Conservation (phyloP, 2,797 vertebrate genomes). For the Spinus pinus region DNA sequence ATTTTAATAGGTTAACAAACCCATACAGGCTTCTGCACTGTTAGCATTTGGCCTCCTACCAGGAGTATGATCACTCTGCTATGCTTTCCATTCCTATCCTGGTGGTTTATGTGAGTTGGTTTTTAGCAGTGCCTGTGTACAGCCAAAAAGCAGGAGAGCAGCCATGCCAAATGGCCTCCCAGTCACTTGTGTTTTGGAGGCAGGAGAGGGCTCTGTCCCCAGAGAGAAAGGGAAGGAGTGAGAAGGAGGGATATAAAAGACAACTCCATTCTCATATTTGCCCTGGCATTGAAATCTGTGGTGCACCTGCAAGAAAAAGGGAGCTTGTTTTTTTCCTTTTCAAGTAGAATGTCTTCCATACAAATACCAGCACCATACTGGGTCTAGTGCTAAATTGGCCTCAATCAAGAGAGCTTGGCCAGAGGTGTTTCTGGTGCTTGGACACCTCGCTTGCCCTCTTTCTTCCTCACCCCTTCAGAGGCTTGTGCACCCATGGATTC, state of each 20-base stretch:
- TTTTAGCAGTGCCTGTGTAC: background rate
- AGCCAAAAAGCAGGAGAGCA: background rate
- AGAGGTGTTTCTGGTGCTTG: background rate
- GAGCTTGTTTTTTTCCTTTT: background rate
- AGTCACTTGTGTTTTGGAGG: background rate
- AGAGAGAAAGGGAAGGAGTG: background rate
- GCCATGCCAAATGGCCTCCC: background rate
- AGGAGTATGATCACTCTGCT: background rate
- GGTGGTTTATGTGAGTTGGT: background rate
- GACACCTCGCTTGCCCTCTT: background rate
- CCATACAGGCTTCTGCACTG: background rate
- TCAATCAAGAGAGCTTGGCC: background rate
- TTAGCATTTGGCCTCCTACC: slow-evolving; percentile 27
- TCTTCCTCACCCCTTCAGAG: background rate
- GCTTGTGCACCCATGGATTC: background rate
- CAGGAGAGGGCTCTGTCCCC: background rate
- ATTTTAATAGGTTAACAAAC: slow-evolving; percentile 7
- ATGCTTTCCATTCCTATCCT: accelerated
- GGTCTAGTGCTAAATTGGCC: background rate
- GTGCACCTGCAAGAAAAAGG: background rate
- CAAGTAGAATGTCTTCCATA: background rate
- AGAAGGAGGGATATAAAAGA: background rate
- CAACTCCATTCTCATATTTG: background rate
- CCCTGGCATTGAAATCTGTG: background rate
- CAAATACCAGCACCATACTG: background rate